Percentiles rank a stretch among this genome's conserved stretches.
These are phyloP conservation scores for Jordanella pulchra DNA, from an alignment of 2,797 vertebrate species.

Conservation along the genomic window DNA sequence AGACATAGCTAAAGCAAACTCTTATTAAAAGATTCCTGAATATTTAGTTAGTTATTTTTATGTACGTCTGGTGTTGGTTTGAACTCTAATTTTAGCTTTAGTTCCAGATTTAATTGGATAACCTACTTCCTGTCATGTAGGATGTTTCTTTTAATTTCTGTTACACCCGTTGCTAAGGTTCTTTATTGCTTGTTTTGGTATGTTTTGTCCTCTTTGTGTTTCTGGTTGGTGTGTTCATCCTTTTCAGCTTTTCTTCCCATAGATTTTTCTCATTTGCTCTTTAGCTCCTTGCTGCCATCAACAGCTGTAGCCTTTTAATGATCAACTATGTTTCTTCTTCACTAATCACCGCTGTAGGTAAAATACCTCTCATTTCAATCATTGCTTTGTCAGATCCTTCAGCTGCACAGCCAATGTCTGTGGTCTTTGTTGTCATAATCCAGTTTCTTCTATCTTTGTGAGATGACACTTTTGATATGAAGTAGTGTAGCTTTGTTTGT, in stretches of 20 bases:
- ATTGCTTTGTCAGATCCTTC: neutral
- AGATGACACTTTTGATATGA: neutral
- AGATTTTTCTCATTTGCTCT: neutral
- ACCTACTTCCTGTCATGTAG: neutral
- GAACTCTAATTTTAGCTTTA: neutral
- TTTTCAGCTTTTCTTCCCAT: too few species aligned
- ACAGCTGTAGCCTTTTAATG: neutral
- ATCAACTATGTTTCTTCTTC: neutral
- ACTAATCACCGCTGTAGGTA: neutral
- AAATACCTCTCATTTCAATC: neutral
- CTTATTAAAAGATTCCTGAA: too few species aligned
- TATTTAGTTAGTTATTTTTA: neutral
- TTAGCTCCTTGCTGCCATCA: neutral
- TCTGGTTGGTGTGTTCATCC: too few species aligned
- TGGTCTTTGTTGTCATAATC: neutral
- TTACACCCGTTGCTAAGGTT: neutral
- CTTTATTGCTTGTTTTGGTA: neutral
- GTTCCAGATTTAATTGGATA: too few species aligned
- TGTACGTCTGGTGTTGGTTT: neutral
- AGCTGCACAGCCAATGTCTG: neutral
- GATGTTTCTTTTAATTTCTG: neutral
- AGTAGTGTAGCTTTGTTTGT: too few species aligned
- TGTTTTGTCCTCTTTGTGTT: neutral
- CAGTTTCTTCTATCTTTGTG: neutral
- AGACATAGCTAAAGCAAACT: too few species aligned